Conservation (phyloP, 1,140 invertebrate genomes). For the Trachymyrmex septentrionalis region DNA sequence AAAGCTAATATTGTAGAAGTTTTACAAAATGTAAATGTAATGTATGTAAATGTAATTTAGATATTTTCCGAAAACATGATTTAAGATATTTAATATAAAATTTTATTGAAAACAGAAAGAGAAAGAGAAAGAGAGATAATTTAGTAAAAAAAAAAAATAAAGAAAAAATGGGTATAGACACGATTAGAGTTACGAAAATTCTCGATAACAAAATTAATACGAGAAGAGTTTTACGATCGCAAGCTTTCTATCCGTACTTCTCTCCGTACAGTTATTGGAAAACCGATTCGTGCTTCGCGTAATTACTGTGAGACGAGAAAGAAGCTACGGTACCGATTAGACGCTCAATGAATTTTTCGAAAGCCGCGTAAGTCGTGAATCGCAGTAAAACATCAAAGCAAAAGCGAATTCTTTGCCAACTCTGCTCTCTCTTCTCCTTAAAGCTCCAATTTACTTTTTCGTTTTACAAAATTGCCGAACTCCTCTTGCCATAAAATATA, state of each 20-base stretch:
- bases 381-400: constrained; percentile 36
- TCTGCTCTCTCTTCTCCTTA: constrained; percentile 6
- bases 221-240: not conserved
- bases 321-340: constrained; percentile 18
- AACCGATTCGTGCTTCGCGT: constrained; percentile 23
- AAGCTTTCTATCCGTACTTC: not conserved
- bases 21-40: not conserved
- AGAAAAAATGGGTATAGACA: no score
- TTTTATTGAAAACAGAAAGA: not conserved
- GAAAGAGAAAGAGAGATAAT: not conserved
- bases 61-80: not conserved
- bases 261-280: constrained; percentile 11
- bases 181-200: not conserved
- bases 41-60: no score
- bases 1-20: not conserved
- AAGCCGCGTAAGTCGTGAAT: not conserved
- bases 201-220: constrained; percentile 25
- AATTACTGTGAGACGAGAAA: constrained; percentile 37
- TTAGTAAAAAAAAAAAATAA: not conserved
- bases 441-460: constrained; percentile 44
- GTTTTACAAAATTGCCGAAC: constrained; percentile 31
- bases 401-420: constrained; percentile 18
- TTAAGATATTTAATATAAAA: not conserved
- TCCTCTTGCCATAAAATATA: not conserved
- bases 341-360: constrained; percentile 42